Base-by-base conservation (phyloP, 2,113 vertebrate species). In the Pipa parva region DNA sequence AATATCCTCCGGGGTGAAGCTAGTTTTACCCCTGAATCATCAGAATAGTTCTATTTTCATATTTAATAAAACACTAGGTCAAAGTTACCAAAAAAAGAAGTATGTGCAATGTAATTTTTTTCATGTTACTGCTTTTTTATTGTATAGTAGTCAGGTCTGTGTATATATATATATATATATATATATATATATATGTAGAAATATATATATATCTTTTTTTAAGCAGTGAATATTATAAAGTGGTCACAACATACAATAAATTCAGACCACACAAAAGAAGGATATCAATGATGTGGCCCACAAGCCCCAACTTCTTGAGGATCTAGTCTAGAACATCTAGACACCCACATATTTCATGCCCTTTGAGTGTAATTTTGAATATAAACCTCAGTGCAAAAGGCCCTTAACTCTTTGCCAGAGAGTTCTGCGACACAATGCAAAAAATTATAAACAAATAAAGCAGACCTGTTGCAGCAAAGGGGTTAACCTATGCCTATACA, bases 401-500 rank as follows among this genome's bases (percentile, higher is more conserved):
- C 59, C 83, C 76, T 75, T 83, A 60, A 52, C 55, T 13, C 45
- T 56, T 68, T 52, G 33, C 33, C 48, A 52, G 24, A 59, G 56
- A 50, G 54, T 20, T 25, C 54, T 48, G 29, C 11, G 31, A 68
- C 31, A 51, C 15, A 22, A 24, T n/a, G 11, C 20, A 56, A 37
- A 13, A 45, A 52, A 42, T 20, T 22, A 42, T 15, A 42, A 42
- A n/a, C 15, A 42, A 15, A 7, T 25, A 37, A 18, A 25, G 20
- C 42, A 54, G 57, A 45, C 28, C 48, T 39, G 28, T 42, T 57
- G 26, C 57, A 60, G 25, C 15, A 13, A 36, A 60, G 50, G 24
- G 57, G 57, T 50, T 54, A 87, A 89, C 85, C 84, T 82, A 88
- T 87, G 88, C 87, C 84, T 92, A 88, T 90, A 90, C 81, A 84